Evolutionary conservation across 2,888 invertebrate genomes (phyloP).

Genomic region (Stenichneumon culpator): DNA sequence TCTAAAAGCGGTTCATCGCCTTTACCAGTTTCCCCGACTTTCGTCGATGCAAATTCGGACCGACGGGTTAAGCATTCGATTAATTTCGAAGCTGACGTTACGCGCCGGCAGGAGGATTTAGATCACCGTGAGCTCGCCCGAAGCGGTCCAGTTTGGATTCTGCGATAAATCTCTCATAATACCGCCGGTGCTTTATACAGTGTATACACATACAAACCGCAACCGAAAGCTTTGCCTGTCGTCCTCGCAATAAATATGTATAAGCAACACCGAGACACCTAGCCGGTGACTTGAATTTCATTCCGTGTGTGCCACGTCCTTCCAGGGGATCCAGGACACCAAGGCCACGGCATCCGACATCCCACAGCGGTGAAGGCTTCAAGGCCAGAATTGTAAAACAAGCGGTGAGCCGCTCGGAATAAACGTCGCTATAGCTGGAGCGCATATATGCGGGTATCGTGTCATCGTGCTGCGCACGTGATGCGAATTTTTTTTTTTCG

Average conservation of each 20-base stretch:
- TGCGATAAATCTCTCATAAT: conserved; percentile 55
- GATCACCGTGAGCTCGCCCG: not conserved
- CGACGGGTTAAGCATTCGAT: conserved; percentile 26
- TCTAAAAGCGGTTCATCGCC: not conserved
- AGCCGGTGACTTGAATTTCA: conserved; percentile 55
- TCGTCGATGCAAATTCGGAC: conserved; percentile 24
- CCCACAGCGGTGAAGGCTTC: conserved; percentile 6
- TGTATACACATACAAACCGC: not conserved
- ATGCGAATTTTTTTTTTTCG: conserved; percentile 23
- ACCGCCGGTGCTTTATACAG: not conserved
- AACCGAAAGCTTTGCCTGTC: conserved; percentile 45
- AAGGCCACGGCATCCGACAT: conserved; percentile 11
- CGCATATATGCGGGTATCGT: not conserved
- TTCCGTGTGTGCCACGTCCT: conserved; percentile 34
- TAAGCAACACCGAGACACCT: conserved; percentile 28
- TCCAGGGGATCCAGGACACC: conserved; percentile 7
- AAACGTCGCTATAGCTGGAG: not conserved
- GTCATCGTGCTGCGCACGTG: conserved; percentile 5
- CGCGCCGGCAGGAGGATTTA: conserved; percentile 31
- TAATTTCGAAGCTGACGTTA: conserved; percentile 41
- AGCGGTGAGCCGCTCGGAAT: conserved; percentile 39
- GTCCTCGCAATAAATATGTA: conserved; percentile 57
- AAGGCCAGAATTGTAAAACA: conserved; percentile 32
- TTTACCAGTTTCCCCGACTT: not conserved
- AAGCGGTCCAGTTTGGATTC: conserved; percentile 41